Percentiles rank a stretch among this genome's conserved stretches.
These are phyloP conservation scores for Galeruca laticollis DNA, from an alignment of 2,888 invertebrate species.

Conservation along the genomic window DNA sequence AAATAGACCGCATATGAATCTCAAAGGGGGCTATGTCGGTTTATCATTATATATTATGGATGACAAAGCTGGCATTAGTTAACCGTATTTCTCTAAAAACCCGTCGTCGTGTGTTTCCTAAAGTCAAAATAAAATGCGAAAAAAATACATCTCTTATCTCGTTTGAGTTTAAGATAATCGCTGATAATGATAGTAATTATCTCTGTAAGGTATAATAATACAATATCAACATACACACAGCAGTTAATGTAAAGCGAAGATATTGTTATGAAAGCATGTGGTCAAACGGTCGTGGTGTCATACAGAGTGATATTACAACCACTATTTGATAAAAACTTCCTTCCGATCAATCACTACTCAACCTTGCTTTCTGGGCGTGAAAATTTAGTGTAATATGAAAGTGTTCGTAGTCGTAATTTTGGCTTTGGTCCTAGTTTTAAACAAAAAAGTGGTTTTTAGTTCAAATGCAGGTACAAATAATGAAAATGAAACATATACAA, in stretches of 20 bases:
- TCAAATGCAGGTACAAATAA: too few relatives aligned
- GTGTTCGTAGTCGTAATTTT: conserved; percentile 22
- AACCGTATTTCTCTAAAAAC: conserved; percentile 22
- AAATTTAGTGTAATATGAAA: conserved; percentile 26
- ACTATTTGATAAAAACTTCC: conserved; percentile 45
- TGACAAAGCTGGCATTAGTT: conserved; percentile 32
- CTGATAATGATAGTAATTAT: conserved; percentile 28
- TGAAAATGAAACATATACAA: too few relatives aligned
- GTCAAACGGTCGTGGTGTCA: conserved; percentile 34
- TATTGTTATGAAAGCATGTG: conserved; percentile 23
- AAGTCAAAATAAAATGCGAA: conserved; percentile 15
- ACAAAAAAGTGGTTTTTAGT: background rate
- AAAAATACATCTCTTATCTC: conserved; percentile 25
- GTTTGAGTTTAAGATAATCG: conserved; percentile 21
- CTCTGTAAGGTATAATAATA: conserved; percentile 23
- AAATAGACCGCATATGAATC: conserved; percentile 43
- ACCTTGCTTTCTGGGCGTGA: background rate
- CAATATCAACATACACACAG: conserved; percentile 17
- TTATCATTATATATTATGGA: conserved; percentile 32
- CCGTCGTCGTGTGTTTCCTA: background rate
- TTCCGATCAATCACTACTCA: conserved; percentile 11
- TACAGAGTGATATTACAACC: conserved; percentile 37
- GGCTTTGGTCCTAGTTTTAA: background rate
- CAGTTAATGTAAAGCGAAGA: background rate
- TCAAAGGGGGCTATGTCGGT: conserved; percentile 43